phyloP scores from a whole-genome alignment of 2,888 invertebrate genomes.

The Hermaeophaga mercurialis region DNA sequence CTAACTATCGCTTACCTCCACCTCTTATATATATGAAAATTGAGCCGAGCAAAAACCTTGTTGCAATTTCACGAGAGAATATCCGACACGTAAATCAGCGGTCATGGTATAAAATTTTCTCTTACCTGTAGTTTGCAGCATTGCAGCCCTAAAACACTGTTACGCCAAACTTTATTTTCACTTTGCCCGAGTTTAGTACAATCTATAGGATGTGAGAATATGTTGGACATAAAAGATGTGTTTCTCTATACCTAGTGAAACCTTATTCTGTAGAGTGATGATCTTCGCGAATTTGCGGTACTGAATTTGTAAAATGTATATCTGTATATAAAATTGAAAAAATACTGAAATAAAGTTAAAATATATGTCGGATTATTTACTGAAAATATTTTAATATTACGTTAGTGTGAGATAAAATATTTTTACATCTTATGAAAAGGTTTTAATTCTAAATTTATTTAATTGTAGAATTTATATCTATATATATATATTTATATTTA shows the following conservation, averaged over 20 bases:
- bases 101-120: slow-evolving; percentile 25
- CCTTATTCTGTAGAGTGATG: slow-evolving; percentile 3
- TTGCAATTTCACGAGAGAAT: slow-evolving; percentile 23
- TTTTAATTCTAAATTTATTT: no score
- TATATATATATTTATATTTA: no score
- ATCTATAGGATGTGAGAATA: slow-evolving; percentile 27
- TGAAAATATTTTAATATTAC: no score
- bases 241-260: slow-evolving; percentile 5
- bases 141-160: slow-evolving; percentile 15
- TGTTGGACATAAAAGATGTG: slow-evolving; percentile 26
- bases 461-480: no score
- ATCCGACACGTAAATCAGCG: slow-evolving; percentile 27
- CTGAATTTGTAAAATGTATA: no score
- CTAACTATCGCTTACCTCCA: not conserved
- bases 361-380: no score
- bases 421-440: no score
- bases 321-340: no score
- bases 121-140: slow-evolving; percentile 19
- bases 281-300: not conserved
- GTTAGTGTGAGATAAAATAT: no score
- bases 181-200: slow-evolving; percentile 24
- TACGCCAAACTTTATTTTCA: slow-evolving; percentile 21
- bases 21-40: slow-evolving; percentile 14
- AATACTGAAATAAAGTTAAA: no score
- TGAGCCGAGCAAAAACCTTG: slow-evolving; percentile 12